phyloP scores from a whole-genome alignment of 2,888 invertebrate genomes.

The Temnothorax ravouxi region DNA sequence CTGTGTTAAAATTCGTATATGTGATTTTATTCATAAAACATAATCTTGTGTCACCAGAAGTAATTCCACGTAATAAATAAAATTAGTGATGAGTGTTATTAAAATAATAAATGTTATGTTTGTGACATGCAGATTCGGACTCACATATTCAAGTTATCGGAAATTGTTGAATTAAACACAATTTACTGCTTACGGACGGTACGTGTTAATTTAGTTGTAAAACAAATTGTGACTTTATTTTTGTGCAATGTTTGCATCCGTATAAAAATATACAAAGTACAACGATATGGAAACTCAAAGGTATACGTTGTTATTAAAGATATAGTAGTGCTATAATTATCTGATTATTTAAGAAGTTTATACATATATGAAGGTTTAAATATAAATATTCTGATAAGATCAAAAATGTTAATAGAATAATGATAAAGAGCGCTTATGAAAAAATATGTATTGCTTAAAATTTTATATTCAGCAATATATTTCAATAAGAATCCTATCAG shows the following conservation, averaged over 20 bases:
- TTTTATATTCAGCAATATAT: background rate
- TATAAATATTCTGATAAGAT: background rate
- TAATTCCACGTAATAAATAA: background rate
- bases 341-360: background rate
- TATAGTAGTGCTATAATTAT: slow-evolving; percentile 8
- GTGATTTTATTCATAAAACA: background rate
- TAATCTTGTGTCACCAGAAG: background rate
- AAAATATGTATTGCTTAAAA: background rate
- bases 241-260: background rate
- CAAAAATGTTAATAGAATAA: background rate
- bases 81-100: background rate
- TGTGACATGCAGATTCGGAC: background rate
- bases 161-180: background rate
- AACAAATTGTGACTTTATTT: background rate
- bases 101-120: background rate
- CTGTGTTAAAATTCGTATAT: background rate
- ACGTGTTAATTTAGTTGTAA: background rate
- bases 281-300: background rate
- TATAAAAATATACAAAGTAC: background rate
- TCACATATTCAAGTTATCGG: background rate
- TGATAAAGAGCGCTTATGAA: background rate
- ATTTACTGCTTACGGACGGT: background rate
- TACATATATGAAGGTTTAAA: background rate
- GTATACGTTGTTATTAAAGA: background rate
- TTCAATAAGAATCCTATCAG: background rate